Evolutionary conservation across 30 jellyfish, hydroid and myxozoan genomes (phyloP).

Genomic region (Chironex yamaguchii): DNA sequence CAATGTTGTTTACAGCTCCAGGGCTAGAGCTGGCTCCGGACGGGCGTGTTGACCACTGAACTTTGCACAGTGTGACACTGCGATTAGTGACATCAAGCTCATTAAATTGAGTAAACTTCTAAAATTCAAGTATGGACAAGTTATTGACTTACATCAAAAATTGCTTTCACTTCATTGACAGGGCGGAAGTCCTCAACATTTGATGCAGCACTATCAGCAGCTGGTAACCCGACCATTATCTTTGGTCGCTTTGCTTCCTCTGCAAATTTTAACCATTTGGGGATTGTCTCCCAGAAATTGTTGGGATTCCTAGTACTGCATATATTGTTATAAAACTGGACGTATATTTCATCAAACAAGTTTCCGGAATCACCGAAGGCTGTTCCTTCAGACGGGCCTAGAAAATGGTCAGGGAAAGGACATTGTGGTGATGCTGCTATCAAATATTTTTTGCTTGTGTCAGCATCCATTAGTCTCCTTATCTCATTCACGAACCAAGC

Average conservation of each 20-base stretch:
- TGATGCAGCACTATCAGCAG: slow-evolving; percentile 90
- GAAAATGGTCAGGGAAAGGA: slow-evolving; percentile 95
- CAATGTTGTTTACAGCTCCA: no score
- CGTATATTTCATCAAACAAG: slow-evolving; percentile 93
- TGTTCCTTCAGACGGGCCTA: slow-evolving; percentile 91
- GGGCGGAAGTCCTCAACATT: slow-evolving; percentile 88
- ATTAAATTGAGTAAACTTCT: no score
- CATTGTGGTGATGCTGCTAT: slow-evolving; percentile 99
- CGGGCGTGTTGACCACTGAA: no score
- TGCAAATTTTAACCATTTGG: slow-evolving; percentile 88
- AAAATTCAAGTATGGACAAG: no score
- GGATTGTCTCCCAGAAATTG: slow-evolving; percentile 75
- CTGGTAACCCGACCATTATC: slow-evolving; percentile 96
- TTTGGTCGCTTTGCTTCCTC: slow-evolving; percentile 77
- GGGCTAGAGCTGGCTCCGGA: no score
- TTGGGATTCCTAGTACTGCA: slow-evolving; percentile 96
- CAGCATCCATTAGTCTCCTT: slow-evolving; percentile 80
- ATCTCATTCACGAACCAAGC: slow-evolving; percentile 87
- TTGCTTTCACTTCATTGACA: slow-evolving; percentile 77
- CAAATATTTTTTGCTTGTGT: slow-evolving; percentile 70
- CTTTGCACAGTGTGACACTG: no score
- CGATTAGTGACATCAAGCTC: no score
- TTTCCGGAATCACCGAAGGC: slow-evolving; percentile 96
- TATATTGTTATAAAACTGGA: slow-evolving; percentile 95
- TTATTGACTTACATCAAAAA: slow-evolving; percentile 82